Percentiles rank a stretch among this genome's conserved stretches.
These are phyloP conservation scores for Lepus oiostolus DNA, from an alignment of 2,797 vertebrate species.

Conservation along the genomic window DNA sequence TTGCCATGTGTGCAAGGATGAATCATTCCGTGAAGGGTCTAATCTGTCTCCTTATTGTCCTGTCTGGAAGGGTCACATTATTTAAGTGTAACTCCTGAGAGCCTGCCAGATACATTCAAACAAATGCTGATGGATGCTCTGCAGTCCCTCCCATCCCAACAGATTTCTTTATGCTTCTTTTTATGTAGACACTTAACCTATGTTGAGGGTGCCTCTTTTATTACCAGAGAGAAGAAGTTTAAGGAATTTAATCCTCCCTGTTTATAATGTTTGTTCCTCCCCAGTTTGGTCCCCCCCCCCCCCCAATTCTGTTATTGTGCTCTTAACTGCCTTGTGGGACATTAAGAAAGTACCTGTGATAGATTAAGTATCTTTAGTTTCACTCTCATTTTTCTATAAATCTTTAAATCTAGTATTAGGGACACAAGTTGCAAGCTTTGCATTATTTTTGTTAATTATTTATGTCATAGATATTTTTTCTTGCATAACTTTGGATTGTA, in stretches of 20 bases:
- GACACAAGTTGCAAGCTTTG: conserved; percentile 38
- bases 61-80: conserved; percentile 77
- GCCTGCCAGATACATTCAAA: conserved; percentile 83
- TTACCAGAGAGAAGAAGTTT: conserved; percentile 72
- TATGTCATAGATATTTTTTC: not conserved
- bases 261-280: conserved; percentile 46
- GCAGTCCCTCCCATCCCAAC: conserved; percentile 68
- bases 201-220: conserved; percentile 73
- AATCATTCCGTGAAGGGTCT: conserved; percentile 78
- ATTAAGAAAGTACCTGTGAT: not conserved
- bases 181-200: conserved; percentile 75
- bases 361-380: conserved; percentile 31
- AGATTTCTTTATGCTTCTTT: conserved; percentile 73
- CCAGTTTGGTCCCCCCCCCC: not conserved
- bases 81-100: conserved; percentile 80
- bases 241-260: conserved; percentile 66
- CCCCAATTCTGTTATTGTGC: not conserved
- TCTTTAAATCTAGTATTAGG: conserved; percentile 63
- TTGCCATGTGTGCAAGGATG: conserved; percentile 48
- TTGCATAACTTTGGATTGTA: not conserved
- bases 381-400: conserved; percentile 47
- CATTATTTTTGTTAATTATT: conserved; percentile 65
- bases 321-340: not conserved
- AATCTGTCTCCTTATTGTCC: conserved; percentile 81
- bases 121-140: conserved; percentile 78